A percentile compares a stretch with the other conserved stretches of the same genome.
phyloP scores from a whole-genome alignment of 2,113 vertebrate genomes.

The Dicaeum eximium region DNA sequence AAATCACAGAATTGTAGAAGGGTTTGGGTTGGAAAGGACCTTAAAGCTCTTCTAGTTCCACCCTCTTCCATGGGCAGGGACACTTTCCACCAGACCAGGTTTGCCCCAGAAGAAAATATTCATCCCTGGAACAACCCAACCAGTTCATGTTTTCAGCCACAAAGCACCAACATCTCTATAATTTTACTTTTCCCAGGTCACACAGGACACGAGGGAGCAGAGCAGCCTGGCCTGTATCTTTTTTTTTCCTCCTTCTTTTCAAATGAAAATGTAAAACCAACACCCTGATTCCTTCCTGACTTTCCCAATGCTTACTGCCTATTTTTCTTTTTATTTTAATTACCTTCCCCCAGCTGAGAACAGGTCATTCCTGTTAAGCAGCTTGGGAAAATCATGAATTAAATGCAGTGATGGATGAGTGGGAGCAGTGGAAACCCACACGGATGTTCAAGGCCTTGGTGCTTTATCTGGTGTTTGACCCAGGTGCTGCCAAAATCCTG shows the following conservation, averaged over 20 bases:
- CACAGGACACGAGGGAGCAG: rapidly evolving
- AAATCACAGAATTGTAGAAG: rapidly evolving
- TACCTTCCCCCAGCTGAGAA: background rate
- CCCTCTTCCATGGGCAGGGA: background rate
- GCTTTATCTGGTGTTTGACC: background rate
- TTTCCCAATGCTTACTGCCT: background rate
- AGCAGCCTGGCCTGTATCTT: background rate
- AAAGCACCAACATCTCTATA: background rate
- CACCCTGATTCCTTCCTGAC: background rate
- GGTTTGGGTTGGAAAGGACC: background rate
- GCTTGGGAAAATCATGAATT: background rate
- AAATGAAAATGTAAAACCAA: background rate
- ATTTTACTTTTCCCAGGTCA: background rate
- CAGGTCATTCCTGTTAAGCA: background rate
- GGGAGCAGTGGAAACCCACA: rapidly evolving
- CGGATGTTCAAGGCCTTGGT: background rate
- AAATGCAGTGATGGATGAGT: background rate
- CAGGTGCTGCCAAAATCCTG: background rate
- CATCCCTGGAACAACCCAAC: background rate
- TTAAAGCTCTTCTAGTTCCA: background rate
- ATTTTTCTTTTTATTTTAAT: background rate
- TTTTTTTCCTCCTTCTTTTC: background rate
- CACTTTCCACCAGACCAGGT: background rate
- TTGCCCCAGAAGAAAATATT: background rate
- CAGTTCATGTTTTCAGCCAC: background rate